Conservation (phyloP, 2,113 vertebrate genomes). For the Gambusia holbrooki region DNA sequence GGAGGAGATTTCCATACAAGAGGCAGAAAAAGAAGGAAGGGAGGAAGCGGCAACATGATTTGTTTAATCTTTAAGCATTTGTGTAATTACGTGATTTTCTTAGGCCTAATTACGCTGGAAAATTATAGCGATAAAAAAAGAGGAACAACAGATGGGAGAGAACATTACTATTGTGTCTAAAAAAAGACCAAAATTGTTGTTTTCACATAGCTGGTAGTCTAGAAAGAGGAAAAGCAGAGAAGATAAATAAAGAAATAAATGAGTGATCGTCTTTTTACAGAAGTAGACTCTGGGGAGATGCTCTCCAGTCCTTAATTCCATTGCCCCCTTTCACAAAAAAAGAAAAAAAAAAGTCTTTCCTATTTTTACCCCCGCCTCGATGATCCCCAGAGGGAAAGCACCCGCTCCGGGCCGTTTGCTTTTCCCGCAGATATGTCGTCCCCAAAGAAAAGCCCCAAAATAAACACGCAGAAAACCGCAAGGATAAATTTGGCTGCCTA, state of each 20-base stretch:
- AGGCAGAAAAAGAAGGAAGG: neutral
- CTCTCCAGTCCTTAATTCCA: constrained; percentile 62
- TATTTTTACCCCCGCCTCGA: constrained; percentile 72
- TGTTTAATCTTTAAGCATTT: constrained; percentile 30
- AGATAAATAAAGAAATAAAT: constrained; percentile 51
- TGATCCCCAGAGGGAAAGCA: constrained; percentile 79
- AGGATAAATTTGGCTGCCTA: constrained; percentile 77
- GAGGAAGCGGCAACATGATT: constrained; percentile 15
- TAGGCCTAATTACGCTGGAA: constrained; percentile 38
- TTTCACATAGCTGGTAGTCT: constrained; percentile 37
- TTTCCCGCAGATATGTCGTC: constrained; percentile 77
- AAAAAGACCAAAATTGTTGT: constrained; percentile 51
- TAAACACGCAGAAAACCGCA: constrained; percentile 79
- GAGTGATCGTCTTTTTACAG: constrained; percentile 45
- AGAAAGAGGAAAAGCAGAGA: constrained; percentile 15
- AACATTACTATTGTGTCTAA: constrained; percentile 46
- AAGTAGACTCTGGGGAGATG: constrained; percentile 58
- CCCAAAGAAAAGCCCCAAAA: constrained; percentile 76
- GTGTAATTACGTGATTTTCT: constrained; percentile 31
- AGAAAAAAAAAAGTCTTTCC: constrained; percentile 66
- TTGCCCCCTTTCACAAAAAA: constrained; percentile 26
- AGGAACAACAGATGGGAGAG: constrained; percentile 9
- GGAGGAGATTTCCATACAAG: constrained; percentile 25
- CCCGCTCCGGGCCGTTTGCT: constrained; percentile 72
- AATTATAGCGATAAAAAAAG: constrained; percentile 52